Evolutionary conservation across 2,113 vertebrate genomes (phyloP).

Genomic region (Eublepharis macularius): DNA sequence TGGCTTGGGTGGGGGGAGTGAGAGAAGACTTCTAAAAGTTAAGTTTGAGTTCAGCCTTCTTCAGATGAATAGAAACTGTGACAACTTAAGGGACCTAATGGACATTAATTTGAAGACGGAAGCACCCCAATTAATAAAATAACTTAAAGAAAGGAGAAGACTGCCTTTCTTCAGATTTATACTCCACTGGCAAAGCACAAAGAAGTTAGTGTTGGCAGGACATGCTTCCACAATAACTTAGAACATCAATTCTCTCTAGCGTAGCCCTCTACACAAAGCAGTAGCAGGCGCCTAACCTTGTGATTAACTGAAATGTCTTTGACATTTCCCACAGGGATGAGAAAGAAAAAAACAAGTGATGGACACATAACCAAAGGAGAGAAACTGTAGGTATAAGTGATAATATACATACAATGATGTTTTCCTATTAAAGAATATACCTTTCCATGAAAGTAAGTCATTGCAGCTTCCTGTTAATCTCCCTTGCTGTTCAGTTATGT

Average conservation of each 20-base stretch:
- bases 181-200: not conserved
- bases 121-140: conserved; percentile 2
- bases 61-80: not conserved
- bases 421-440: conserved; percentile 7
- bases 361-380: not conserved
- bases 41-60: not conserved
- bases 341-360: not conserved
- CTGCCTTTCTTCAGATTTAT: not conserved
- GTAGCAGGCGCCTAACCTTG: not conserved
- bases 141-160: not conserved
- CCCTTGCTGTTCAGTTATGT: not conserved
- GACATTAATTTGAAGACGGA: not conserved
- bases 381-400: conserved; percentile 19
- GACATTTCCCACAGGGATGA: not conserved
- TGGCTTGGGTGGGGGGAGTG: not conserved
- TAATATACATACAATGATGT: not conserved
- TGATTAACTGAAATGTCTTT: conserved; percentile 27
- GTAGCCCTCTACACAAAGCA: conserved; percentile 10
- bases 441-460: not conserved
- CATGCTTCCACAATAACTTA: conserved; percentile 51
- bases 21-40: not conserved
- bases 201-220: conserved; percentile 20
- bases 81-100: not conserved
- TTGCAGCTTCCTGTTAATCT: not conserved
- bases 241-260: conserved; percentile 15